Evolutionary conservation across 1,140 invertebrate genomes (phyloP).

Genomic region (Spodoptera frugiperda): DNA sequence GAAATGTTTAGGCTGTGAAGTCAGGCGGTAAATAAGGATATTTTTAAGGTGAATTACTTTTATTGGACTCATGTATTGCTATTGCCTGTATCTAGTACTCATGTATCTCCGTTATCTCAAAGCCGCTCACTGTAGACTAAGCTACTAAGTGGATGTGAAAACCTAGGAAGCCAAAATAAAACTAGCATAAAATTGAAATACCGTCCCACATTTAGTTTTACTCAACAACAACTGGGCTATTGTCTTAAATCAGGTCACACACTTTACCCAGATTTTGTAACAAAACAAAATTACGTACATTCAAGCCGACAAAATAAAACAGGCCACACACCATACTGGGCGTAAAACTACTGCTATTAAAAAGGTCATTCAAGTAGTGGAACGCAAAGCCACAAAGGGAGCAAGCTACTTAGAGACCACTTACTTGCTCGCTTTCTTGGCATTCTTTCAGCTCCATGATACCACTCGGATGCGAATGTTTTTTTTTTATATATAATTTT

Average conservation of each 20-base stretch:
- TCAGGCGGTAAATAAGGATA: no score
- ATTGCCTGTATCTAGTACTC: no score
- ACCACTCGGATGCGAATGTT: slow-evolving; percentile 27
- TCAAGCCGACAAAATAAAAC: slow-evolving; percentile 30
- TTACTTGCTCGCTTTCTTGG: slow-evolving; percentile 56
- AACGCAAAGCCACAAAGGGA: slow-evolving; percentile 57
- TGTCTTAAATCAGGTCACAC: background rate
- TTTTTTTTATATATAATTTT: slow-evolving; percentile 46
- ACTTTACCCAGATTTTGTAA: no score
- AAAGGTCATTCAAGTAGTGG: slow-evolving; percentile 53
- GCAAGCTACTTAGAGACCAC: slow-evolving; percentile 52
- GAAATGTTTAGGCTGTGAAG: background rate
- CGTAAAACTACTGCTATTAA: slow-evolving; percentile 54
- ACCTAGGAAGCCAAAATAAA: no score
- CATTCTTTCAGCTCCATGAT: slow-evolving; percentile 54
- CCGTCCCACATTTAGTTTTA: no score
- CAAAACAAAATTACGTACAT: slow-evolving; percentile 18
- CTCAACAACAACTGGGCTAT: background rate
- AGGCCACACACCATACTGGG: slow-evolving; percentile 44
- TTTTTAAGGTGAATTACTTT: no score
- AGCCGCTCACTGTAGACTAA: no score
- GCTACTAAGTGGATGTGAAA: no score
- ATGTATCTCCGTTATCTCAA: no score
- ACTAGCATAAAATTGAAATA: no score
- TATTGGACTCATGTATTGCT: no score